Base-by-base conservation (phyloP, 2,113 vertebrate species). In the Ivindomyrus marchei region DNA sequence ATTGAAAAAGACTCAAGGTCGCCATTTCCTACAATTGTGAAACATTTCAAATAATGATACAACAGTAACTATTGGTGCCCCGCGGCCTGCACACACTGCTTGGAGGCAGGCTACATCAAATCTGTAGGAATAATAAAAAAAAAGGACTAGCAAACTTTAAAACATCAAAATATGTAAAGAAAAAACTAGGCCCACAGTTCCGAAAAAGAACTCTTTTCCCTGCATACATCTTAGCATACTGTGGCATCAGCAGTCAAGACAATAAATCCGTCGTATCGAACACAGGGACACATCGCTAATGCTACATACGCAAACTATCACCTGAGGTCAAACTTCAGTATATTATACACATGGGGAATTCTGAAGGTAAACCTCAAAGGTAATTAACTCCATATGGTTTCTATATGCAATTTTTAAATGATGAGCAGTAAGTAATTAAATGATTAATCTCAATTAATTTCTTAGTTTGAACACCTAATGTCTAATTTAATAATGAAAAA, bases 311-410 rank as follows among this genome's bases (percentile, higher is more conserved):
- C 42, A 90, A 91, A 70, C 89, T 91, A 88, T 70, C 84, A 49
- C 80, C 90, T 89, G 87, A 83, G 80, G 89, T 90, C 88, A 87
- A 84, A 91, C 91, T 85, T 83, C 42, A 91, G 89, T 89, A 91
- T 92, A 91, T 90, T 92, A 92, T 90, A 92, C 66, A 87, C 89
- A 90, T 94, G 91, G 92, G 91, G 89, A 92, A 93, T 92, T 92
- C 90, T 93, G 92, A 94, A 87, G 93, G 89, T 93, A 93, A 93
- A 91, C 70, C 91, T 92, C 93, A 92, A 90, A 92, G 89, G 91
- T 94, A 93, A 94, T 94, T 93, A 94, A 92, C 92, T 92, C 89
- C 86, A 93, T 94, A 94, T 94, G 93, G 93, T 88, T 93, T 94
- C 93, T 92, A 94, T 93, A 92, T 92, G 89, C 90, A 89, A 92